A percentile compares a stretch with the other conserved stretches of the same genome.
phyloP scores from a whole-genome alignment of 2,113 vertebrate species.

The human region DNA sequence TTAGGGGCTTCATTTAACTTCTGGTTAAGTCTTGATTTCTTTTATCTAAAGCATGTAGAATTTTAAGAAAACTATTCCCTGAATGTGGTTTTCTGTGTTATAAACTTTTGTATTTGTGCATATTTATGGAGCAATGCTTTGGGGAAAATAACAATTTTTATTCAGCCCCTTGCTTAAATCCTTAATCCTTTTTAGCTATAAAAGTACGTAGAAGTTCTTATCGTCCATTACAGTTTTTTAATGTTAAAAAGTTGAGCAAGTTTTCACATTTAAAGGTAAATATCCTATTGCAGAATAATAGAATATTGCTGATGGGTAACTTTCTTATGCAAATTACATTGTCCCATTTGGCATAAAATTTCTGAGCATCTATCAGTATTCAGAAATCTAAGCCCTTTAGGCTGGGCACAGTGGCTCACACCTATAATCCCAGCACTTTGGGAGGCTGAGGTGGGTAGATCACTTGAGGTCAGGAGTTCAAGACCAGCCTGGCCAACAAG shows the following conservation, averaged over 20 bases:
- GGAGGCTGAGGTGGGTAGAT: too few relatives aligned
- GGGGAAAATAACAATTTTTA: conserved; percentile 3
- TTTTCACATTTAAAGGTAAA: conserved; percentile 36
- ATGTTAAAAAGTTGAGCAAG: conserved; percentile 17
- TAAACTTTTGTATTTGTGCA: conserved; percentile 31
- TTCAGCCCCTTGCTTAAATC: conserved; percentile 30
- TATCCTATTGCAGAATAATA: conserved; percentile 22
- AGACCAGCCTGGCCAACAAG: too few relatives aligned
- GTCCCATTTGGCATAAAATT: conserved; percentile 36
- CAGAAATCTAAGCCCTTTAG: background rate
- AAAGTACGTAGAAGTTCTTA: conserved; percentile 15
- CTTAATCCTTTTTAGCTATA: conserved; percentile 31
- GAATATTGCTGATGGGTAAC: conserved; percentile 22
- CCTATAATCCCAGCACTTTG: too few relatives aligned
- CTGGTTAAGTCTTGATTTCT: conserved; percentile 30
- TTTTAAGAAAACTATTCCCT: conserved; percentile 37
- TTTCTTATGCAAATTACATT: conserved; percentile 37
- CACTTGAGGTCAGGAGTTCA: too few relatives aligned
- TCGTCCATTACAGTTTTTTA: background rate
- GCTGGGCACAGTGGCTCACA: too few relatives aligned
- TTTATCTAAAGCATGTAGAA: conserved; percentile 46
- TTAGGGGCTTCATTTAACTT: conserved; percentile 25
- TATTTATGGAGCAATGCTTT: conserved; percentile 53
- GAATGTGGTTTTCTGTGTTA: conserved; percentile 16
- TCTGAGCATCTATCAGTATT: background rate